Evolutionary conservation across 2,113 vertebrate genomes (phyloP), one percentile per base, ranked within the genome.

Genomic region (Alligator mississippiensis): DNA sequence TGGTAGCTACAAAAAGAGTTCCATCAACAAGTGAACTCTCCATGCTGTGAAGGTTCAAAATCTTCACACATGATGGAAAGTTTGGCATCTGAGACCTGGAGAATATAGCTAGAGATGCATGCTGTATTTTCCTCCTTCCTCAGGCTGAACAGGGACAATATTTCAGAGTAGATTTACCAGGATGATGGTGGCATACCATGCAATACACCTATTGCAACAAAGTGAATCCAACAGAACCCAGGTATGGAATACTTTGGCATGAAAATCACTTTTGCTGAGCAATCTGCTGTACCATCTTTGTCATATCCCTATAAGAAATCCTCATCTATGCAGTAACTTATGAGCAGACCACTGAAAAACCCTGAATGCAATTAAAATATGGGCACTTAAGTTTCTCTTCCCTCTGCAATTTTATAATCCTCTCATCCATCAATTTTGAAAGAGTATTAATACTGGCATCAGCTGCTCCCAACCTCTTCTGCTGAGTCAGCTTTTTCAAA

Each of bases 361-460:
- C 82, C 90, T 77, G 76, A 88, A 92, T 54, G 89, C 92, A 97
- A 96, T 96, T 97, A 96, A 97, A 97, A 94, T 92, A 83, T 25
- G 54, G 63, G 75, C 94, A 88, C 89, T 3, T 91, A 93, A 88
- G 78, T 95, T 96, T 61, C 72, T 90, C 87, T 92, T 94, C 78
- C 90, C 93, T 94, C 95, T 96, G 95, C 93, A 95, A 94, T 96
- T 97, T 88, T 94, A 90, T 95, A 95, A 94, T 94, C 66, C 0
- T 92, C 83, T 93, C 95, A 97, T 95, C 95, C 89, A 96, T 96
- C 95, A 97, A 11, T 94, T 97, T 78, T 91, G 93, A 95, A 97
- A 94, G 96, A 96, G 84, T 94, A 96, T 96, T 96, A 97, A 97
- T 94, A 95, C 88, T 91, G 93, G 95, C 96, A 96, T 94, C 89